Base-by-base conservation (phyloP, 2,888 invertebrate species). In the Eupelmus urozonus region DNA sequence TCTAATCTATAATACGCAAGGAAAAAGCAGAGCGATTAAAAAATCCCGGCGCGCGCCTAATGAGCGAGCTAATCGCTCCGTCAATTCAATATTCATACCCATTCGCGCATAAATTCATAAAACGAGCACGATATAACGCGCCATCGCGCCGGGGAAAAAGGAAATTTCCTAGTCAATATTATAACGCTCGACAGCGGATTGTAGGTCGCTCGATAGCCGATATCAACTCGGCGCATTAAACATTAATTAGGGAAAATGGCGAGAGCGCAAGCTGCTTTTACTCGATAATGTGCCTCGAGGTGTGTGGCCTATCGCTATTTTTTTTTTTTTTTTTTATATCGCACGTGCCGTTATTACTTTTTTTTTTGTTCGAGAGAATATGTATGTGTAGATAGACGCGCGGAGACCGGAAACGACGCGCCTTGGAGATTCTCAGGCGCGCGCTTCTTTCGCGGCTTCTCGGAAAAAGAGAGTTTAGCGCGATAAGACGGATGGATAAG, bases 201-300 rank as follows among this genome's bases (percentile, higher is more conserved):
- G 65, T 79, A 79, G 76, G 71, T 74, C 81, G 76, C 42, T 80
- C 79, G 81, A 82, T 82, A 84, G 81, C 79, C 79, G 78, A 82
- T 82, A 84, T 82, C 81, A 79, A 83, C 70, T n/a, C 57, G 76
- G 13, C 69, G 73, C 83, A 86, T 85, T 83, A 83, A 84, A 84
- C 83, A 83, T 85, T 85, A 85, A 85, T 86, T 85, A 82, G 83
- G n/a, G 82, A 86, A 85, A 84, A 84, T 83, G 85, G 82, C 84
- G 82, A 81, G 71, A 76, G 71, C 45, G 55, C 13, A 45, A 23
- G 4, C 53, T 18, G 34, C 25, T 63, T 25, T 45, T 49, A 51
- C 51, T 18, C 49, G 13, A 40, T 4, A 62, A 20, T 18, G 9
- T 40, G 34, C 18, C 18, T n/a, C n/a, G n/a, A n/a, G n/a, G n/a